Conservation (phyloP, 1,140 invertebrate genomes). For the Musca vetustissima region DNA sequence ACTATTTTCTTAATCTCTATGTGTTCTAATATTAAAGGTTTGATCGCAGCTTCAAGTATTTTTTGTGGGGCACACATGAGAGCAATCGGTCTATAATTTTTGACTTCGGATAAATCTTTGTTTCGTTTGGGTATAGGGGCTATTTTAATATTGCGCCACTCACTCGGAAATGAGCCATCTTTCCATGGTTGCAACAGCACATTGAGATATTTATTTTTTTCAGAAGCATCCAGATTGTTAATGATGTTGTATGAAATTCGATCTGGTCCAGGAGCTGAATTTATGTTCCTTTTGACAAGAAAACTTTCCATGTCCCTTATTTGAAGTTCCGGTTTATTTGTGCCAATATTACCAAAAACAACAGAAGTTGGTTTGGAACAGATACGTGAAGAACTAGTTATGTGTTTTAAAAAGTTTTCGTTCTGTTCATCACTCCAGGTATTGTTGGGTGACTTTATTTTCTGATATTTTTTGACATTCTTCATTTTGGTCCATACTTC, state of each 20-base stretch:
- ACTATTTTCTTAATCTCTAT: background rate
- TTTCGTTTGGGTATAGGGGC: background rate
- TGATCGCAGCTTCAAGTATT: background rate
- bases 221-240: background rate
- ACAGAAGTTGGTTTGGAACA: no score
- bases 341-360: no score
- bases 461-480: no score
- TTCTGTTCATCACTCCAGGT: no score
- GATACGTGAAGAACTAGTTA: no score
- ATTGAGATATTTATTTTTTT: background rate
- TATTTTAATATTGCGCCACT: conserved; percentile 6
- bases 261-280: no score
- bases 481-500: no score
- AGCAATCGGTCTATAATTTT: conserved; percentile 6
- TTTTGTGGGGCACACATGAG: background rate
- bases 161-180: background rate
- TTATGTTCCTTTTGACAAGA: no score
- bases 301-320: no score
- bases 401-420: no score
- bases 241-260: background rate
- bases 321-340: no score
- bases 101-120: background rate
- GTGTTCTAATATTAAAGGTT: background rate
- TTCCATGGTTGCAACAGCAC: background rate
- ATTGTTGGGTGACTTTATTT: no score